A percentile compares a stretch with the other conserved stretches of the same genome.
These are phyloP conservation scores for Noctua janthina DNA, from an alignment of 2,888 invertebrate genomes.

Conservation along the genomic window DNA sequence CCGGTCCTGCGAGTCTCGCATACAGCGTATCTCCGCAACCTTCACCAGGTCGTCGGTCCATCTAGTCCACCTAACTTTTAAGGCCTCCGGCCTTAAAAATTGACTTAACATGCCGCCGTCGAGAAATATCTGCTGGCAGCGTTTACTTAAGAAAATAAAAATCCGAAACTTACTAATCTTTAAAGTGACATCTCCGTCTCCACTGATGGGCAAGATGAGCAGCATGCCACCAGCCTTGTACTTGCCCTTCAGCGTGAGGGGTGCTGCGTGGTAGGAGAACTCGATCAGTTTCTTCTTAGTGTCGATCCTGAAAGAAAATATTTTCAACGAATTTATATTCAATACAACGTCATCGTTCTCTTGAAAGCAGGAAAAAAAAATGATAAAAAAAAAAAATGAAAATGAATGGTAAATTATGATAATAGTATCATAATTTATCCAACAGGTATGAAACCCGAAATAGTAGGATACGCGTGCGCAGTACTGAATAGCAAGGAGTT, in stretches of 20 bases:
- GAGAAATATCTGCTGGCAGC: too few relatives aligned
- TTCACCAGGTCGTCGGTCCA: too few relatives aligned
- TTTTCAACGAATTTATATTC: neutral
- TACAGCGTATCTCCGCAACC: too few relatives aligned
- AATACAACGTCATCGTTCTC: neutral
- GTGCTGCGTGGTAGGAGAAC: conserved; percentile 67
- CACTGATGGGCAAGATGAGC: conserved; percentile 82
- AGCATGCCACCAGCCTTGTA: conserved; percentile 80
- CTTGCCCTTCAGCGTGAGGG: conserved; percentile 70
- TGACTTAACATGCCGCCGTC: too few relatives aligned
- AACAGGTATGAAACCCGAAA: conserved; percentile 83
- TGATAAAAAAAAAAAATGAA: too few relatives aligned
- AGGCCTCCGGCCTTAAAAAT: too few relatives aligned
- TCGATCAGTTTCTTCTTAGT: conserved; percentile 72
- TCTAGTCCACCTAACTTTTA: too few relatives aligned
- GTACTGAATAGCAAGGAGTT: conserved; percentile 95
- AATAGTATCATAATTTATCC: neutral
- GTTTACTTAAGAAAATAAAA: too few relatives aligned
- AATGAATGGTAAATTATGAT: too few relatives aligned
- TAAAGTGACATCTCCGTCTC: conserved; percentile 77
- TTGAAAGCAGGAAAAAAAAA: too few relatives aligned
- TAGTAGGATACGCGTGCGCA: conserved; percentile 97
- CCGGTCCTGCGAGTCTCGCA: too few relatives aligned
- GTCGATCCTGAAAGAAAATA: conserved; percentile 73
- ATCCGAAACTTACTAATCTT: conserved; percentile 75